These are phyloP conservation scores for Siniperca knerii DNA, from an alignment of 2,113 vertebrate species.

Conservation along the genomic window DNA sequence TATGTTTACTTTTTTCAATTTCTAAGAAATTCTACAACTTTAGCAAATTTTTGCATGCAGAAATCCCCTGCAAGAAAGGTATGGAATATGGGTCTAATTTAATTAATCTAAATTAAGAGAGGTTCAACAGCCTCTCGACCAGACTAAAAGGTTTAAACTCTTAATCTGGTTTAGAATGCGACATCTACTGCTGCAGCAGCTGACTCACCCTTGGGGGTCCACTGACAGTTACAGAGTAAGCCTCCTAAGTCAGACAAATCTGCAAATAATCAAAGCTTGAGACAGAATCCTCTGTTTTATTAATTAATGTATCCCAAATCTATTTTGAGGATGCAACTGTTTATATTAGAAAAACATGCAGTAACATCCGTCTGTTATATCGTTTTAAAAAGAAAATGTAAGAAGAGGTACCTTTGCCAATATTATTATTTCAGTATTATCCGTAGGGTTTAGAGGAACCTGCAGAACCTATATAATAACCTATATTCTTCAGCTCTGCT, in stretches of 20 bases:
- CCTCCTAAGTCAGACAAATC: constrained; percentile 62
- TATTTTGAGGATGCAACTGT: constrained; percentile 26
- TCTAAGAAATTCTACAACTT: no score
- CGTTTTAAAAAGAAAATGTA: constrained; percentile 18
- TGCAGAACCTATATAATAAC: neutral
- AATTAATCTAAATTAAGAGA: constrained; percentile 14
- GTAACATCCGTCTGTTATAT: constrained; percentile 28
- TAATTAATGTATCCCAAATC: constrained; percentile 26
- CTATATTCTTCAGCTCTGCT: neutral
- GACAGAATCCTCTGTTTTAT: constrained; percentile 34
- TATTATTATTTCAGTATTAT: constrained; percentile 5
- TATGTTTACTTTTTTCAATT: neutral
- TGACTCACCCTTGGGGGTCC: constrained; percentile 49
- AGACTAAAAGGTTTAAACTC: constrained; percentile 60
- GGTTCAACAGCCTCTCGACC: constrained; percentile 40
- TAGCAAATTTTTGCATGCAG: neutral
- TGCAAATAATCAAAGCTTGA: constrained; percentile 66
- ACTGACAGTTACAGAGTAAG: constrained; percentile 33
- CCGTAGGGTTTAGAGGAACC: neutral
- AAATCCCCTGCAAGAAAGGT: neutral
- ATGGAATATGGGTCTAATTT: no score
- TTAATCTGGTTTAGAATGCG: constrained; percentile 66
- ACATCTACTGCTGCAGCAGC: constrained; percentile 39
- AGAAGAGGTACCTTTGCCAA: neutral
- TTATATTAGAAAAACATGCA: constrained; percentile 21